Base-by-base conservation (phyloP, 92 coral and sea anemone genomes). In the Virgularia gustaviana region DNA sequence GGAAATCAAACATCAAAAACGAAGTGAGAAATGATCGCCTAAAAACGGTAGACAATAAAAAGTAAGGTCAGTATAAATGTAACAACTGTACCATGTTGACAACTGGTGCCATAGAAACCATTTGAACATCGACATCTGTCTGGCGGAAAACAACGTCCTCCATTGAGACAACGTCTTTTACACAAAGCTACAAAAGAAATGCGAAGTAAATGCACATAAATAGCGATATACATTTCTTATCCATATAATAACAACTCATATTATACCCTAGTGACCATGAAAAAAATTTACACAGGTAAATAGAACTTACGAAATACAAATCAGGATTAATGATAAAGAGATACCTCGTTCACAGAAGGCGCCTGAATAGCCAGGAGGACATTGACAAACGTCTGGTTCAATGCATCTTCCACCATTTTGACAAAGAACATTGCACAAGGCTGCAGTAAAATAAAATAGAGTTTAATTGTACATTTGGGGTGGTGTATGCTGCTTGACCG, bases 331-430 rank as follows among this genome's bases (percentile, higher is more conserved):
- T n/a, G n/a, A n/a, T n/a, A n/a, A n/a, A n/a, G n/a, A n/a, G n/a
- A 10, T 44, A 66, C 73, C 63, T 81, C 77, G 72, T 76, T 72
- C 90, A 85, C 62, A 83, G 18, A 57, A 81, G n/a, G 81, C 81
- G 68, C 97, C 95, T 52, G 76, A 78, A 62, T 76, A 88, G 19
- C 97, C 97, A 27, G 2, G 36, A 13, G 87, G 95, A 71, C 97
- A 90, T 76, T 85, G 82, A 71, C 97, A 91, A 44, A 78, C 79
- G 42, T 73, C 77, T 19, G 86, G 83, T 47, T 80, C 90, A 2
- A 81, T 54, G 75, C 97, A 90, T 41, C 24, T 82, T 89, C 89
- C 89, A 28, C 88, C 95, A 44, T 70, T 83, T 34, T 88, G 89
- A 55, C 97, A 90, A 9, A 81, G 79, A 57, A 79, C 28, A 25